Conservation (phyloP, 2,797 vertebrate genomes). For the Acestrorhynchus altus region DNA sequence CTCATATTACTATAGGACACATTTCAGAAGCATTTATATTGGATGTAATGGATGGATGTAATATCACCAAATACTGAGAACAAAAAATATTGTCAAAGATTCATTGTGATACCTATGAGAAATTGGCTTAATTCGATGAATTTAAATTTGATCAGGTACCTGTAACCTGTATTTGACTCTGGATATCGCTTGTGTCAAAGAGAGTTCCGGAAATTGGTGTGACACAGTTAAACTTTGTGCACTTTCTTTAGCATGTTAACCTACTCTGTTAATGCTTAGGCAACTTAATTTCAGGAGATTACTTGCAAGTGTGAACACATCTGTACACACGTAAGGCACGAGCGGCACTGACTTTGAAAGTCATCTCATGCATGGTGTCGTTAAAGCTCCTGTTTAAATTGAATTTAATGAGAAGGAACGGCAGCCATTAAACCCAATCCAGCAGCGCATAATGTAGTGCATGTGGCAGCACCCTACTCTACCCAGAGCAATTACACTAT, state of each 20-base stretch:
- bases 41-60: too few relatives aligned
- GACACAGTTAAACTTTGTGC: conserved; percentile 13
- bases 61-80: too few relatives aligned
- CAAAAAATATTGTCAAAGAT: too few relatives aligned
- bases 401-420: conserved; percentile 67
- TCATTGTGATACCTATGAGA: too few relatives aligned
- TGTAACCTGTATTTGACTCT: background rate
- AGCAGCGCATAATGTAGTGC: conserved; percentile 66
- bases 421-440: conserved; percentile 69
- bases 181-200: background rate
- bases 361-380: conserved; percentile 54
- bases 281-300: conserved; percentile 51
- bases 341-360: conserved; percentile 46
- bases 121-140: too few relatives aligned
- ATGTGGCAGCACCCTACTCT: conserved; percentile 69
- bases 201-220: background rate
- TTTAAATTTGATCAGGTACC: background rate
- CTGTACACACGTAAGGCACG: conserved; percentile 45
- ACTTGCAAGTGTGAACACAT: conserved; percentile 53
- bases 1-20: too few relatives aligned
- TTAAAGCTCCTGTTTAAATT: conserved; percentile 63
- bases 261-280: conserved; percentile 36
- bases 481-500: conserved; percentile 66
- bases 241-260: conserved; percentile 43
- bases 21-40: too few relatives aligned